A percentile compares a stretch with the other conserved stretches of the same genome.
phyloP scores from a whole-genome alignment of 1,140 invertebrate species.

The Conopomorpha cramerella region DNA sequence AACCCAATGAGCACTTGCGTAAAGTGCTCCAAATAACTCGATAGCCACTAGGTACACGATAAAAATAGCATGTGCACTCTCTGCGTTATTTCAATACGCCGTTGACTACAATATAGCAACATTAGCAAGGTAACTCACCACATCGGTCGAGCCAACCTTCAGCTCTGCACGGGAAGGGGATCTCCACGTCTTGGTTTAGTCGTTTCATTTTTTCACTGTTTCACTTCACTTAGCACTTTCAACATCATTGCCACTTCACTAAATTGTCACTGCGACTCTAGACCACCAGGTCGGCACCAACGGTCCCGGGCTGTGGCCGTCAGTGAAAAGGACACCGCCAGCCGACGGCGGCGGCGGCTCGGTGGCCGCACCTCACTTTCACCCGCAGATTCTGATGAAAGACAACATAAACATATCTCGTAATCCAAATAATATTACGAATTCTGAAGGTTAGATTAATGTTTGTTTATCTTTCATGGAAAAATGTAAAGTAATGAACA shows the following conservation, averaged over 20 bases:
- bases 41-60: slow-evolving; percentile 15
- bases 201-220: slow-evolving; percentile 22
- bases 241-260: slow-evolving; percentile 3
- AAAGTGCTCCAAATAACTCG: slow-evolving; percentile 32
- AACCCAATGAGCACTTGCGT: slow-evolving; percentile 31
- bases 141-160: slow-evolving; percentile 75
- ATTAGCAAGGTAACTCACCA: slow-evolving; percentile 55
- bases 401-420: too few species aligned
- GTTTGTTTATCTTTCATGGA: too few species aligned
- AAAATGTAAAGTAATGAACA: too few species aligned
- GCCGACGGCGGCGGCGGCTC: slow-evolving; percentile 19
- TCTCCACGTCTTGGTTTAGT: slow-evolving; percentile 36
- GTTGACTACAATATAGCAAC: neutral
- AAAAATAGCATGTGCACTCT: slow-evolving; percentile 18
- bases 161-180: slow-evolving; percentile 66
- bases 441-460: too few species aligned
- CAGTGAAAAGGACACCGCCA: too few species aligned
- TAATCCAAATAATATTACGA: too few species aligned
- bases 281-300: neutral
- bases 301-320: too few species aligned
- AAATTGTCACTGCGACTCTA: neutral
- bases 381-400: slow-evolving; percentile 33
- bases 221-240: slow-evolving; percentile 17
- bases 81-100: neutral
- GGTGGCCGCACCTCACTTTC: slow-evolving; percentile 35